A percentile compares a stretch with the other conserved stretches of the same genome.
These are phyloP conservation scores for Uria lomvia DNA, from an alignment of 2,113 vertebrate species.

Conservation along the genomic window DNA sequence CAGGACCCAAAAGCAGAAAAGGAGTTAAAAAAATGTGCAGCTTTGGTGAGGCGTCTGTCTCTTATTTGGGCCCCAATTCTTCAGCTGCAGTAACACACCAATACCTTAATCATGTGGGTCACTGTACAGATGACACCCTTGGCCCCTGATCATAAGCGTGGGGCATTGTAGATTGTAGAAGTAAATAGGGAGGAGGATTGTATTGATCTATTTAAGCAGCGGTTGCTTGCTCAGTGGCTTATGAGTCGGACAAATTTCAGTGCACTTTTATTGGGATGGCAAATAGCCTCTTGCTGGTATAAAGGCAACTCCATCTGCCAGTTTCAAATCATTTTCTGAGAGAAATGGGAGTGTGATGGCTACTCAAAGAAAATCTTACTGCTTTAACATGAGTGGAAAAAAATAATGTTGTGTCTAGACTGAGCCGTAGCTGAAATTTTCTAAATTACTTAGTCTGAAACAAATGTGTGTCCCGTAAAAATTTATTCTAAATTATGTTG, in stretches of 20 bases:
- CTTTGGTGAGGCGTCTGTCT: background rate
- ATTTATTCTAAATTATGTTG: background rate
- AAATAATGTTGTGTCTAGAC: background rate
- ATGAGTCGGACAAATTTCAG: background rate
- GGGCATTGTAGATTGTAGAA: background rate
- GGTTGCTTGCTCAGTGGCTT: background rate
- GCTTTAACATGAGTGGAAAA: background rate
- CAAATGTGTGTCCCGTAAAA: slow-evolving; percentile 8
- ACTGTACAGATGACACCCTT: background rate
- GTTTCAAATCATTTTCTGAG: slow-evolving; percentile 3
- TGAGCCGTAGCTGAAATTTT: background rate
- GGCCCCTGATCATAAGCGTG: background rate
- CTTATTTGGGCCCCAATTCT: background rate
- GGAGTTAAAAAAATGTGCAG: background rate
- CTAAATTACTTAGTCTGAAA: background rate
- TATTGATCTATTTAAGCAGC: background rate
- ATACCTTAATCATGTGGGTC: background rate
- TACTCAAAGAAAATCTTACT: background rate
- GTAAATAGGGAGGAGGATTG: background rate
- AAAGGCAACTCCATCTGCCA: background rate
- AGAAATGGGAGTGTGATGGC: background rate
- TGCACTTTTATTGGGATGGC: background rate
- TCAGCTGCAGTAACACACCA: background rate
- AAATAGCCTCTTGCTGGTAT: slow-evolving; percentile 6
- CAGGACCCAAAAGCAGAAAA: background rate